These are phyloP conservation scores for Oenanthe melanoleuca DNA, from an alignment of 2,113 vertebrate species.

Conservation along the genomic window DNA sequence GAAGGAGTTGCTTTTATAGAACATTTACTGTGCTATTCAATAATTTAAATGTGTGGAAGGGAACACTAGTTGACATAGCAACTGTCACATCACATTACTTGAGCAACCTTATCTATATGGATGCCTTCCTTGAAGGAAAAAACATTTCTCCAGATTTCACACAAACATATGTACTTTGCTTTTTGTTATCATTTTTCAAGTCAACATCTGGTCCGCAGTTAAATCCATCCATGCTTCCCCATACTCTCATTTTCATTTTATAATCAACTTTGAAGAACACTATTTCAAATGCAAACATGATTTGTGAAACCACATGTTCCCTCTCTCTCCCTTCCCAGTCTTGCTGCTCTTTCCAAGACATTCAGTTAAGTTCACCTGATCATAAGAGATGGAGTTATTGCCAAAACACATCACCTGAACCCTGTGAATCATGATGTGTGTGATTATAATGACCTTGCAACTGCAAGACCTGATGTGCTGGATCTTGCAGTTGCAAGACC, in stretches of 20 bases:
- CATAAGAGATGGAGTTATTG: background rate
- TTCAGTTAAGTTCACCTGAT: background rate
- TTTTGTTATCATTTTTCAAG: slow-evolving; percentile 42
- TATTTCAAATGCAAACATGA: slow-evolving; percentile 20
- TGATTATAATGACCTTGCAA: background rate
- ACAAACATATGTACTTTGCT: slow-evolving; percentile 46
- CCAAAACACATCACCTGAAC: background rate
- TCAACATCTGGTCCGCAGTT: slow-evolving; percentile 61
- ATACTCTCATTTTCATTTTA: slow-evolving; percentile 30
- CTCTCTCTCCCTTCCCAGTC: background rate
- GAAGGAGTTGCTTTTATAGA: slow-evolving; percentile 56
- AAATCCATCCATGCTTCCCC: background rate
- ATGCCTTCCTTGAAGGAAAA: slow-evolving; percentile 67
- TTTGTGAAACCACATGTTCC: background rate
- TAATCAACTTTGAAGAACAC: slow-evolving; percentile 31
- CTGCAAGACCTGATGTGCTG: background rate
- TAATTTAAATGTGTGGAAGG: slow-evolving; percentile 65
- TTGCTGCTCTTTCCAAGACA: background rate
- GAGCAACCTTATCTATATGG: slow-evolving; percentile 62
- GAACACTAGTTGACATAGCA: slow-evolving; percentile 69
- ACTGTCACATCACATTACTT: slow-evolving; percentile 72
- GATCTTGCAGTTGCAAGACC: background rate
- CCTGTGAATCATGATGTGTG: background rate
- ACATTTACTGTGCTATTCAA: slow-evolving; percentile 59
- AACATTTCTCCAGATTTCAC: slow-evolving; percentile 57